Conservation (phyloP, 2,797 vertebrate genomes). For the Catostomus latipinnis region DNA sequence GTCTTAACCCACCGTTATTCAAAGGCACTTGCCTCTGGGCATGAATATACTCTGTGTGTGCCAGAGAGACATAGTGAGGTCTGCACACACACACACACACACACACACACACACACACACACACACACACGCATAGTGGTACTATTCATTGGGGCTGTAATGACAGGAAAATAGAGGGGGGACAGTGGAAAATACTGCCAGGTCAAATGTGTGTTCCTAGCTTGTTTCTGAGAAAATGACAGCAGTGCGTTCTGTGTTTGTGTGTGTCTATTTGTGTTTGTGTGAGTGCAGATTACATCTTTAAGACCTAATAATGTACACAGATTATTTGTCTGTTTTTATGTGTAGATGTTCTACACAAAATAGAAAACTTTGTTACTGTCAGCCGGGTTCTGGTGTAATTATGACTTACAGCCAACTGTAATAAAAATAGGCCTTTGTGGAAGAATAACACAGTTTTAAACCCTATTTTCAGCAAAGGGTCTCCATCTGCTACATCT, state of each 20-base stretch:
- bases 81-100: background rate
- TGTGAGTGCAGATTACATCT: background rate
- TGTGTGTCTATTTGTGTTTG: background rate
- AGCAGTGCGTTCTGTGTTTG: slow-evolving; percentile 20
- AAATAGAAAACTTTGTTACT: slow-evolving; percentile 33
- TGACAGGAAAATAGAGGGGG: slow-evolving; percentile 48
- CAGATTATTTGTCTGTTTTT: slow-evolving; percentile 29
- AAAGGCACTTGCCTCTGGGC: slow-evolving; percentile 74
- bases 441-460: background rate
- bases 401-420: background rate
- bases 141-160: slow-evolving; percentile 42
- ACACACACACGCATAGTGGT: slow-evolving; percentile 30
- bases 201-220: slow-evolving; percentile 53
- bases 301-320: slow-evolving; percentile 23
- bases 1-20: slow-evolving; percentile 81
- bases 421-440: background rate
- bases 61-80: slow-evolving; percentile 59
- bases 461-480: background rate
- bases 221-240: slow-evolving; percentile 40
- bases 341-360: background rate
- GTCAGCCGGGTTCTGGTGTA: slow-evolving; percentile 11
- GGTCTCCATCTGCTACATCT: background rate
- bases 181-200: slow-evolving; percentile 47
- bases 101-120: slow-evolving; percentile 9
- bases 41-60: slow-evolving; percentile 71